phyloP scores from a whole-genome alignment of 1,140 invertebrate genomes.

The Trachymyrmex cornetzi region DNA sequence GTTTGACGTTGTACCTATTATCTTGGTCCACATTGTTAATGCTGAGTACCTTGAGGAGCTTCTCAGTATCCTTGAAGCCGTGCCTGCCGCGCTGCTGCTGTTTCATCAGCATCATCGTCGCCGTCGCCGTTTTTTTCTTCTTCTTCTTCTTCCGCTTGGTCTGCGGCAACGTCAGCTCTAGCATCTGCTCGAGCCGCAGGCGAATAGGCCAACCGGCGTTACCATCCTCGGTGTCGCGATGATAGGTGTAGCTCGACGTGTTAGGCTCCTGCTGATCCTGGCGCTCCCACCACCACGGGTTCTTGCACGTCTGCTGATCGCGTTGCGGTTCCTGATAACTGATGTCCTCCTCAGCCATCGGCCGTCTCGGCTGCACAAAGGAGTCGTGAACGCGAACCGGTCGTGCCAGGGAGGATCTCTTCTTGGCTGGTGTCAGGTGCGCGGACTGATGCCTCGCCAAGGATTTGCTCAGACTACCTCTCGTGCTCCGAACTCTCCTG shows the following conservation, averaged over 20 bases:
- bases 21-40: slow-evolving; percentile 86
- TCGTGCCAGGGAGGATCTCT: slow-evolving; percentile 82
- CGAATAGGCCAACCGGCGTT: slow-evolving; percentile 81
- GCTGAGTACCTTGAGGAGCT: slow-evolving; percentile 85
- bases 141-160: slow-evolving; percentile 78
- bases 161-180: slow-evolving; percentile 81
- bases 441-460: slow-evolving; percentile 54
- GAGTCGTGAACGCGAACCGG: slow-evolving; percentile 83
- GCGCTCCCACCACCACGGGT: slow-evolving; percentile 44
- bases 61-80: slow-evolving; percentile 84
- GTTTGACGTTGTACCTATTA: slow-evolving; percentile 84
- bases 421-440: slow-evolving; percentile 77
- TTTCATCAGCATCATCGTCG: slow-evolving; percentile 78
- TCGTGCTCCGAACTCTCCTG: slow-evolving; percentile 65
- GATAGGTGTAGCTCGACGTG: slow-evolving; percentile 61
- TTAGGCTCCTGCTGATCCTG: slow-evolving; percentile 60
- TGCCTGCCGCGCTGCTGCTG: slow-evolving; percentile 76
- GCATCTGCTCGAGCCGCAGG: slow-evolving; percentile 82
- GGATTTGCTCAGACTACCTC: slow-evolving; percentile 60
- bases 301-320: slow-evolving; percentile 37
- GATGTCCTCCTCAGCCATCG: slow-evolving; percentile 60
- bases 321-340: slow-evolving; percentile 4
- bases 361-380: slow-evolving; percentile 76
- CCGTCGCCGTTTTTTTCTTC: slow-evolving; percentile 71
- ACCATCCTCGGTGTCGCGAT: slow-evolving; percentile 68